These are phyloP conservation scores for Sitta europaea DNA, from an alignment of 2,113 vertebrate species.

Conservation along the genomic window DNA sequence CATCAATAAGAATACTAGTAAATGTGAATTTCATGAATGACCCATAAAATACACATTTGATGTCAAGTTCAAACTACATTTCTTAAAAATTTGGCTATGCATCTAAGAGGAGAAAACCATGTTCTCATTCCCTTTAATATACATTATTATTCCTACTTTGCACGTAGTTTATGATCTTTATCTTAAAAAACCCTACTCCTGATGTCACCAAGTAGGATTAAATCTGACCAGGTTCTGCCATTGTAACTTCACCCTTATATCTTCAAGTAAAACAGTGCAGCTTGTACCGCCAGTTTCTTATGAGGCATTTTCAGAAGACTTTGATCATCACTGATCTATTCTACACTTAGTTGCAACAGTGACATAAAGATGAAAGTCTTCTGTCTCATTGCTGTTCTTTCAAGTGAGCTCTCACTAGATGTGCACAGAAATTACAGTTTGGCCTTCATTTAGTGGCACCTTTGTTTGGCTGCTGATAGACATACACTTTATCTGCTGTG, in stretches of 20 bases:
- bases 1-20: neutral
- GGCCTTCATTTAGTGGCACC: neutral
- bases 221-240: neutral
- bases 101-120: neutral
- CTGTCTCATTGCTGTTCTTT: neutral
- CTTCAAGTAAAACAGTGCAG: neutral
- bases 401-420: neutral
- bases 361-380: slow-evolving; percentile 15
- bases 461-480: neutral
- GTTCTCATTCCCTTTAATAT: neutral
- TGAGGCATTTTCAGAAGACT: neutral
- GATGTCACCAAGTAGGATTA: neutral
- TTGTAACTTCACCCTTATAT: neutral
- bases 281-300: neutral
- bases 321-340: slow-evolving; percentile 7
- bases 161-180: neutral
- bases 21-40: neutral
- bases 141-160: neutral
- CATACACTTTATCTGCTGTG: neutral
- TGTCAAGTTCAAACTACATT: neutral
- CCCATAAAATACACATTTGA: neutral
- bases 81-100: neutral
- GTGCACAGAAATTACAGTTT: neutral
- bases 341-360: neutral
- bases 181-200: neutral